Percentiles rank a stretch among this genome's conserved stretches.
Conservation (phyloP, 2,888 invertebrate species). For the Clusia tigrina region DNA sequence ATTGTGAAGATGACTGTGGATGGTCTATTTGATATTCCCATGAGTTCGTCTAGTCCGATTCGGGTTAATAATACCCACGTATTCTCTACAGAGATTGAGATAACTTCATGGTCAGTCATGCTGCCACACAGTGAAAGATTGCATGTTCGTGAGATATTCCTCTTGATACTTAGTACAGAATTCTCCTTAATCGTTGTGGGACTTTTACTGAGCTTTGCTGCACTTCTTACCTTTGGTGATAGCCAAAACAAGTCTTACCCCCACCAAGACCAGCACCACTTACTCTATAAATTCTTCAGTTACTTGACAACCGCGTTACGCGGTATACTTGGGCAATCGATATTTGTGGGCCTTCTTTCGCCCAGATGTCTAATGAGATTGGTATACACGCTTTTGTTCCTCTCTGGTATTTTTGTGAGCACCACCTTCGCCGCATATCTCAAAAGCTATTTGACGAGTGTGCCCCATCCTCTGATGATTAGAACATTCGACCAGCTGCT, state of each 20-base stretch:
- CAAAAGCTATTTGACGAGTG: constrained; percentile 24
- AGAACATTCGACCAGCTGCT: constrained; percentile 12
- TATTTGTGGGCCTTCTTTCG: background rate
- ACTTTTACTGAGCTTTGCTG: background rate
- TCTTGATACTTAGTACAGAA: constrained; percentile 13
- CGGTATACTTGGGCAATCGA: constrained; percentile 25
- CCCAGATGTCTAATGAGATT: constrained; percentile 9
- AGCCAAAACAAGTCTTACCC: background rate
- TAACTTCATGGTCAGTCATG: background rate
- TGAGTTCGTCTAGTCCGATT: background rate
- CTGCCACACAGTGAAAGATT: background rate
- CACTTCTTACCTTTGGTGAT: background rate
- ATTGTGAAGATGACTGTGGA: background rate
- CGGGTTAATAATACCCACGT: background rate
- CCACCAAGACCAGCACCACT: background rate
- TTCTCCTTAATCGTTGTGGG: constrained; percentile 23
- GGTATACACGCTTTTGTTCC: constrained; percentile 23
- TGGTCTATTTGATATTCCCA: background rate
- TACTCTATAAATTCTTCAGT: background rate
- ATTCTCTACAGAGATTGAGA: background rate
- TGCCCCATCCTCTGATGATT: constrained; percentile 20
- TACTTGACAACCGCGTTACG: background rate
- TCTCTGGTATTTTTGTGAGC: constrained; percentile 24
- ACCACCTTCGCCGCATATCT: constrained; percentile 23
- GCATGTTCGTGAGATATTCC: background rate